Conservation (phyloP, 2,797 vertebrate species). For the Momotus momota region DNA sequence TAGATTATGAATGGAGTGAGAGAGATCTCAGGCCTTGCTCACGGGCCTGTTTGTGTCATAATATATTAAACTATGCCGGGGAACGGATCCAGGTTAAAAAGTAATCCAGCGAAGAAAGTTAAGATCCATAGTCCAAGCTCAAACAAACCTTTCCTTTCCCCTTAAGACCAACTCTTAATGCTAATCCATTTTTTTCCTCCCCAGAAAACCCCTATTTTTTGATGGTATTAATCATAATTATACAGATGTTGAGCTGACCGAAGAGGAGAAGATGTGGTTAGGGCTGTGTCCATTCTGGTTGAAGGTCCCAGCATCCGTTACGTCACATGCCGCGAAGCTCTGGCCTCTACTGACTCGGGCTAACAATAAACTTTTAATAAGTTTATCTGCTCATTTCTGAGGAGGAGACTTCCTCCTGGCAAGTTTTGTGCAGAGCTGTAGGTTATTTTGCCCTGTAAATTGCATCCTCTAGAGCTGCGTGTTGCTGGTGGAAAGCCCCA, state of each 20-base stretch:
- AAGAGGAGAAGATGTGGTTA: neutral
- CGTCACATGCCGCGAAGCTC: fast-evolving
- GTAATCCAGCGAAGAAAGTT: neutral
- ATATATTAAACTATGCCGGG: neutral
- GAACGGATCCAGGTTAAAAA: neutral
- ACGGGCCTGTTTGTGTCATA: neutral
- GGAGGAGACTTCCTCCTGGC: neutral
- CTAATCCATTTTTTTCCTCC: neutral
- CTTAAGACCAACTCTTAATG: neutral
- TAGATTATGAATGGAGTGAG: neutral
- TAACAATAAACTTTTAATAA: neutral
- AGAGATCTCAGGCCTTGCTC: neutral
- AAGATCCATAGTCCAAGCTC: neutral
- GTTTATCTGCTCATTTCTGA: neutral
- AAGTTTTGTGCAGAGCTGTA: neutral
- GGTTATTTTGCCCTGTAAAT: neutral
- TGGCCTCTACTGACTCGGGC: neutral
- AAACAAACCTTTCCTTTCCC: neutral
- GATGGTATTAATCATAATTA: neutral
- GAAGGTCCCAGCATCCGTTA: neutral
- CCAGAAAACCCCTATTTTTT: neutral
- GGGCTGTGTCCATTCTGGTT: neutral
- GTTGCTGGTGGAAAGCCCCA: neutral
- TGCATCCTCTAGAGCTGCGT: neutral
- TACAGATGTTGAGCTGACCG: neutral